phyloP scores from a whole-genome alignment of 2,888 invertebrate species.

The Sarcophaga caerulescens region DNA sequence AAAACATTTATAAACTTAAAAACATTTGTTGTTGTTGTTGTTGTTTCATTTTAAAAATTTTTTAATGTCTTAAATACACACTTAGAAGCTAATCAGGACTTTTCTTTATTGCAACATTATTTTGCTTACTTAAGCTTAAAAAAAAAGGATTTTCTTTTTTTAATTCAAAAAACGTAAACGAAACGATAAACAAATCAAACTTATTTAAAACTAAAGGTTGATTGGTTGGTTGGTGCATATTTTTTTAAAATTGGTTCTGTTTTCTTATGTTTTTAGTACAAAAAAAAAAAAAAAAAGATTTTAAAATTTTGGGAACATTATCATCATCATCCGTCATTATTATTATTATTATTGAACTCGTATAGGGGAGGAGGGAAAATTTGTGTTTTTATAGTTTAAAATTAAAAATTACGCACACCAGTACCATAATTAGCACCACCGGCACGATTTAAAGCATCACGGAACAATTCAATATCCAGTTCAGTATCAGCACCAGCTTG shows the following conservation, averaged over 20 bases:
- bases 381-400: conserved; percentile 9
- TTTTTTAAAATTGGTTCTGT: conserved; percentile 50
- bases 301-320: conserved; percentile 30
- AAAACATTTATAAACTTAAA: conserved; percentile 54
- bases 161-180: conserved; percentile 47
- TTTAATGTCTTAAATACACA: conserved; percentile 70
- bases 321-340: no score
- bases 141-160: conserved; percentile 34
- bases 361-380: conserved; percentile 1
- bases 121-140: conserved; percentile 67
- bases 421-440: conserved; percentile 92
- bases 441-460: conserved; percentile 86
- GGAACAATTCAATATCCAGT: conserved; percentile 87
- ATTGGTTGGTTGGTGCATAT: neutral
- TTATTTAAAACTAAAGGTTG: conserved; percentile 41
- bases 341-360: no score
- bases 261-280: conserved; percentile 2
- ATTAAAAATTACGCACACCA: conserved; percentile 84
- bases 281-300: neutral
- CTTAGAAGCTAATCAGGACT: conserved; percentile 72
- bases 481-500: conserved; percentile 87
- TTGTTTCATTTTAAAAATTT: conserved; percentile 48
- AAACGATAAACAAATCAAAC: conserved; percentile 8
- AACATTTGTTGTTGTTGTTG: no score
- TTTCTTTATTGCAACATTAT: conserved; percentile 62